A percentile compares a stretch with the other conserved stretches of the same genome.
These are phyloP conservation scores for Sphenodon punctatus DNA, from an alignment of 2,797 vertebrate genomes.

Conservation along the genomic window DNA sequence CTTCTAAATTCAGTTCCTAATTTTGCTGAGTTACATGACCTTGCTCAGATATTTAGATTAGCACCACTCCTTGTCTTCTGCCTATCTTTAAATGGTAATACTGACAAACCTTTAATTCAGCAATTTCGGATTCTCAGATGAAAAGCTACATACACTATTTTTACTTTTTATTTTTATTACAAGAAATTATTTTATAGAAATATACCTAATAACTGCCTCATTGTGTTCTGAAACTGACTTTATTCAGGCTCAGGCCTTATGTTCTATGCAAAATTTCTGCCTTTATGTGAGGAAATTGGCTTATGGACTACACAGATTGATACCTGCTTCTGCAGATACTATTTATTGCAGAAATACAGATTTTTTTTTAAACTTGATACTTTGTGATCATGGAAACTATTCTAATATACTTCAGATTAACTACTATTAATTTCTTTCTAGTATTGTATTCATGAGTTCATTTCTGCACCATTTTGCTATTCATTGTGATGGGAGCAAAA, in stretches of 20 bases:
- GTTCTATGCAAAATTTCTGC: slow-evolving; percentile 1
- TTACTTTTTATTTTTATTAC: not conserved
- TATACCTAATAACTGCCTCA: not conserved
- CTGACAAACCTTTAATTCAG: too few species aligned
- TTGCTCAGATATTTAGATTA: too few species aligned
- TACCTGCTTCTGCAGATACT: slow-evolving; percentile 3
- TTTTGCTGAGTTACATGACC: too few species aligned
- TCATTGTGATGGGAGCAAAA: not conserved
- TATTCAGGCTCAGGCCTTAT: not conserved
- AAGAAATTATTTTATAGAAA: not conserved
- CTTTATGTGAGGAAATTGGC: slow-evolving; percentile 57
- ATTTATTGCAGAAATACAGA: slow-evolving; percentile 23
- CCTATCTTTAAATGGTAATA: too few species aligned
- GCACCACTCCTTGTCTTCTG: too few species aligned
- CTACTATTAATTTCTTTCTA: not conserved
- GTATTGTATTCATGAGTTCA: not conserved
- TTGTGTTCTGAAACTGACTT: slow-evolving; percentile 6
- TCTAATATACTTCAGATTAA: not conserved
- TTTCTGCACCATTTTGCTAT: not conserved
- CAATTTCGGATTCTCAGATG: too few species aligned
- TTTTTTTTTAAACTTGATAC: not conserved
- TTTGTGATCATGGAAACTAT: not conserved
- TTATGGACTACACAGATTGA: slow-evolving; percentile 38
- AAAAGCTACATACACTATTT: too few species aligned
- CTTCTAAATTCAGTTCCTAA: too few species aligned